Percentiles rank a stretch among this genome's conserved stretches.
These are phyloP conservation scores for Vidua chalybeata DNA, from an alignment of 2,113 vertebrate genomes.

Conservation along the genomic window DNA sequence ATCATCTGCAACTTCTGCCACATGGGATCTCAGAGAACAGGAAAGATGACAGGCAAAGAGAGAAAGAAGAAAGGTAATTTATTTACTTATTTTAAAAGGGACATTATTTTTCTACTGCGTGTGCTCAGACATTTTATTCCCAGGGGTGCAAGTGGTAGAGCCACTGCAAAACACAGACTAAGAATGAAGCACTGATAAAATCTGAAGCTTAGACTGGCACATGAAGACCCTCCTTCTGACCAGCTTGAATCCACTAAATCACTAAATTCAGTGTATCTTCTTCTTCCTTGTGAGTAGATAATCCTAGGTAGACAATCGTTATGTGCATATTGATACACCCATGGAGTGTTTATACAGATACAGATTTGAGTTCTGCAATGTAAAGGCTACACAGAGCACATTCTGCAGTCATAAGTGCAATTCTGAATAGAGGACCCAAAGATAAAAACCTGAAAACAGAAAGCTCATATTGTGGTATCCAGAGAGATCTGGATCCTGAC, in stretches of 20 bases:
- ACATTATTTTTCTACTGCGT: background rate
- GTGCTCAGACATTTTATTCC: background rate
- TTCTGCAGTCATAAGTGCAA: background rate
- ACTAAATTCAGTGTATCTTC: background rate
- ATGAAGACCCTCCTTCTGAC: background rate
- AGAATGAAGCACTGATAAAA: slow-evolving; percentile 1
- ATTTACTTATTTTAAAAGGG: background rate
- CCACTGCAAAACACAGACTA: background rate
- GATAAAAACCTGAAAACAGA: background rate
- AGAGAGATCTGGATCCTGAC: background rate
- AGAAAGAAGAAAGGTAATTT: background rate
- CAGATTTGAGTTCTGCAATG: background rate
- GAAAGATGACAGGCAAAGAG: background rate
- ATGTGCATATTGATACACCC: background rate
- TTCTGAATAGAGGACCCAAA: background rate
- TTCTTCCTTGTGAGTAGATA: background rate
- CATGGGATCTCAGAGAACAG: background rate
- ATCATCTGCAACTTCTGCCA: background rate
- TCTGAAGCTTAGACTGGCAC: background rate
- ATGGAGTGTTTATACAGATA: background rate
- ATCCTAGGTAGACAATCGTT: background rate
- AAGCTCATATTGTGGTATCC: background rate
- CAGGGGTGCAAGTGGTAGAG: background rate
- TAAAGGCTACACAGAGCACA: background rate
- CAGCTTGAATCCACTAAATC: background rate